Conservation (phyloP, 2,113 vertebrate genomes). For the Pteronura brasiliensis region DNA sequence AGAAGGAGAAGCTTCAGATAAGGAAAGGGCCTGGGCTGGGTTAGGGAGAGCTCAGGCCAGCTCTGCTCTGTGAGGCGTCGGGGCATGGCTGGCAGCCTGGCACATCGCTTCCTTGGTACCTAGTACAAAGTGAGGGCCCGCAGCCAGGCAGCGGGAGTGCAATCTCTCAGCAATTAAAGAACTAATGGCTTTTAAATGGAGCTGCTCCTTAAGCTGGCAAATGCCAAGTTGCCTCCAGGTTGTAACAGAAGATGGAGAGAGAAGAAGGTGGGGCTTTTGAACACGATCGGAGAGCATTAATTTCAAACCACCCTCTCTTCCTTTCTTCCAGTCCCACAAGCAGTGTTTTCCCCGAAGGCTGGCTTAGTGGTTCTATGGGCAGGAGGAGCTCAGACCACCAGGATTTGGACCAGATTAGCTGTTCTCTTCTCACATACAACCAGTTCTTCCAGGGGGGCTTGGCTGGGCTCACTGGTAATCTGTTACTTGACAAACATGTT, state of each 20-base stretch:
- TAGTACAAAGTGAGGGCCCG: background rate
- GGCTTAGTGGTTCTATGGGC: background rate
- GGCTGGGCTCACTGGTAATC: background rate
- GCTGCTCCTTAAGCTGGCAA: constrained; percentile 33
- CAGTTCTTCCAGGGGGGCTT: too few relatives aligned
- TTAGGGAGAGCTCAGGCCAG: background rate
- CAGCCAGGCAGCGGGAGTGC: constrained; percentile 44
- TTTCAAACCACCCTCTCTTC: background rate
- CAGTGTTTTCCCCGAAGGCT: background rate
- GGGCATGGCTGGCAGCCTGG: background rate
- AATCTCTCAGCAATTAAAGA: constrained; percentile 55
- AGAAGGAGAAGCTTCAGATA: background rate
- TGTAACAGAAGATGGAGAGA: constrained; percentile 38
- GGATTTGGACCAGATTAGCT: background rate
- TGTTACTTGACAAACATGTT: background rate
- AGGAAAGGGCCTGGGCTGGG: background rate
- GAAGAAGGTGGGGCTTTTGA: background rate
- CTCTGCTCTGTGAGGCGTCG: background rate
- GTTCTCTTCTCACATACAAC: background rate
- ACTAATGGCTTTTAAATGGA: constrained; percentile 59
- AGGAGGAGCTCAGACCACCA: background rate
- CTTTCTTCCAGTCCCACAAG: background rate
- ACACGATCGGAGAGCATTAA: constrained; percentile 12
- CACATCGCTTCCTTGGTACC: background rate
- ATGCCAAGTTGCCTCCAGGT: constrained; percentile 57